phyloP scores from a whole-genome alignment of 2,113 vertebrate genomes.

The Mastomys coucha region DNA sequence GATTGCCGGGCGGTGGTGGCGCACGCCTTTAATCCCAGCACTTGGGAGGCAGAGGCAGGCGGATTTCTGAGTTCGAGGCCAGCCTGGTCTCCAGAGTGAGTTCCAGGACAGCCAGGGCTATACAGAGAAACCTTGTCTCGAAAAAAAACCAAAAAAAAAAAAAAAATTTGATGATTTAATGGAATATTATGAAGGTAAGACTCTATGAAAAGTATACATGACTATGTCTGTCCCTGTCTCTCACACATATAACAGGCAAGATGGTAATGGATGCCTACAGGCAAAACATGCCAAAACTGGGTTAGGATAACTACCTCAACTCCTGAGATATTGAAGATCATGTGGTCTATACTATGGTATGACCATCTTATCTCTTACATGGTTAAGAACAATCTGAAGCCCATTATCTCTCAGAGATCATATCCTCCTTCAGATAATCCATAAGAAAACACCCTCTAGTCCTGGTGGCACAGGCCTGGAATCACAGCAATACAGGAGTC shows the following conservation, averaged over 20 bases:
- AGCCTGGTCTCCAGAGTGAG: no score
- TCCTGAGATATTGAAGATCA: neutral
- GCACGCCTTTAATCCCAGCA: no score
- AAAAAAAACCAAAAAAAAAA: no score
- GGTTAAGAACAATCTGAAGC: neutral
- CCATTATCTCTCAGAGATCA: neutral
- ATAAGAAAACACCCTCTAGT: neutral
- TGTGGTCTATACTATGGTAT: neutral
- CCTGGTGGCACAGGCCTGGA: neutral
- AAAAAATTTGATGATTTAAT: neutral
- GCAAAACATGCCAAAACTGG: neutral
- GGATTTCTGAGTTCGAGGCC: no score
- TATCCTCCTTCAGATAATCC: neutral
- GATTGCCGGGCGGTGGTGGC: no score
- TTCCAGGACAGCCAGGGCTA: no score
- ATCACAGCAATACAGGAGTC: neutral
- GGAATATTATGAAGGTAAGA: neutral
- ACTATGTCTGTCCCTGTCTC: neutral
- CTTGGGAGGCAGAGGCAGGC: no score
- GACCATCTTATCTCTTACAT: neutral
- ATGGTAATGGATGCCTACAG: neutral
- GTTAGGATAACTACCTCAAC: neutral
- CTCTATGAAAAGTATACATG: neutral
- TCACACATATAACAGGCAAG: neutral
- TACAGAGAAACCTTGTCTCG: no score